Base-by-base conservation (phyloP, 2,113 vertebrate genomes). In the Lathamus discolor region DNA sequence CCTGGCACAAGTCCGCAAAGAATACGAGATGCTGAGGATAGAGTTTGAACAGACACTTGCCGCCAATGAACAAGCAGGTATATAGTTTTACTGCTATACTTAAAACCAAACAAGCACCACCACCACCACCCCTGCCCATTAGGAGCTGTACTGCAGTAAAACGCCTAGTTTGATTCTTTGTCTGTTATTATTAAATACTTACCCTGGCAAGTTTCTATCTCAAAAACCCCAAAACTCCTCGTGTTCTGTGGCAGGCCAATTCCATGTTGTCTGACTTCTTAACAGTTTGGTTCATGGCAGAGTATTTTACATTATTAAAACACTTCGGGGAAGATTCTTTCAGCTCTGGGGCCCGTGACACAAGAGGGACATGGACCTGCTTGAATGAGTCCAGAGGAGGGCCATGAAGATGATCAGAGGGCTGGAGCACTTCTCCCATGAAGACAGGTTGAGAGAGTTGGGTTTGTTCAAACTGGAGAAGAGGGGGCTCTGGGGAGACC, bases 31-130 rank as follows among this genome's bases (percentile, higher is more conserved):
- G 99, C 88, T 99, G 95, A 98, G 99, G 87, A 99, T 99, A 52
- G 99, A 99, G 70, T 99, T 99, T 97, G 99, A 99, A 74, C 99
- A 99, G 97, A 99, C 99, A 0, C 98, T 99, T 22, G 99, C 99
- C 35, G 99, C 99, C 92, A 99, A 99, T 46, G 99, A 99, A 74
- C 99, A 99, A 98, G 99, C 99, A 97, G 99, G 99, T 99, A 98
- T 31, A 28, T 20, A 44, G 4, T 18, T 79, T 33, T 70, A 87
- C 19, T 77, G 14, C 25, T 85, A 10, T 57, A 7, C 37, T 74
- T 78, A 20, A 77, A 83, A 79, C 8, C 18, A 67, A 83, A 11
- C 4, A 28, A 54, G 3, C 46, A 48, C 46, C 31, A 43, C 5
- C 2, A 3, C 2, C 2, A 4, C 1, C 31, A 31, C 1, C 33